Evolutionary conservation across 2,888 invertebrate species (phyloP).

Genomic region (Cheilosia pagana): DNA sequence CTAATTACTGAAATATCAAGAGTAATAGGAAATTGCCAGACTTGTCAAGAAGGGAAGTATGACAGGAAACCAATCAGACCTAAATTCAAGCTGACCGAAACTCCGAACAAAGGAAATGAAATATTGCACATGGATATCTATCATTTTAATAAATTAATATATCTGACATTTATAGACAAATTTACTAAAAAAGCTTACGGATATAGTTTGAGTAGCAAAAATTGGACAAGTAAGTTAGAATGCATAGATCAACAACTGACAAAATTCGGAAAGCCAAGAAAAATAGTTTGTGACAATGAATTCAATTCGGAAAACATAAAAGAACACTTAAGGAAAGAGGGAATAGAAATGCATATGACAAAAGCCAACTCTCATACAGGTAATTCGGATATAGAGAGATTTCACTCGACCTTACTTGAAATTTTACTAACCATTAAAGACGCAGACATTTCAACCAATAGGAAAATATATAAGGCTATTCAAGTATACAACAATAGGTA

Average conservation of each 20-base stretch:
- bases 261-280: too few relatives aligned
- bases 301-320: conserved; percentile 4
- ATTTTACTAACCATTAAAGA: too few relatives aligned
- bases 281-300: too few relatives aligned
- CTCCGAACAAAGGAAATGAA: conserved; percentile 18
- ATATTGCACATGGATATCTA: conserved; percentile 23
- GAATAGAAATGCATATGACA: conserved; percentile 19
- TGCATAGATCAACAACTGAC: too few relatives aligned
- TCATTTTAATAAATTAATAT: conserved; percentile 14
- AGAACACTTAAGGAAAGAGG: conserved; percentile 9
- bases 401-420: background rate
- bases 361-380: conserved; percentile 25
- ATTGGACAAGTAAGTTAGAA: background rate
- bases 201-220: too few relatives aligned
- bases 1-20: background rate
- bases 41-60: conserved; percentile 24
- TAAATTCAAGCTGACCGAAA: conserved; percentile 4
- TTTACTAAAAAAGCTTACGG: conserved; percentile 15
- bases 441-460: too few relatives aligned
- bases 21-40: conserved; percentile 23
- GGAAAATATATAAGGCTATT: too few relatives aligned
- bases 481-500: too few relatives aligned
- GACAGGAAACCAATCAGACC: conserved; percentile 6
- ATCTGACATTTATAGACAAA: conserved; percentile 14
- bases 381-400: conserved; percentile 11